phyloP scores from a whole-genome alignment of 2,888 invertebrate species.

The Eucera pruinosa region DNA sequence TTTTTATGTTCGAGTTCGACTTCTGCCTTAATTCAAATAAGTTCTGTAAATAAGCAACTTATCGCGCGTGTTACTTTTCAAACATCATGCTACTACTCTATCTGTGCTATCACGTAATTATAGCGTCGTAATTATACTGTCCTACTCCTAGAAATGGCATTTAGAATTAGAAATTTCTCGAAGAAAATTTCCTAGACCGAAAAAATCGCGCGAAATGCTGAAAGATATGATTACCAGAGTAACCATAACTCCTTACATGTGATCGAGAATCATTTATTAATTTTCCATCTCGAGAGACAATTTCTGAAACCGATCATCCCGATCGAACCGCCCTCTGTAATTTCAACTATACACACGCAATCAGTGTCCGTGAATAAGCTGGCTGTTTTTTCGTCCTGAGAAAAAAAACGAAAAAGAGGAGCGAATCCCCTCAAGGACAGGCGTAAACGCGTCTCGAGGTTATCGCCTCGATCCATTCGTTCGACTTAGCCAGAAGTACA shows the following conservation, averaged over 20 bases:
- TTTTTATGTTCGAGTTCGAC: background rate
- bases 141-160: no score
- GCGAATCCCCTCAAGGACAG: constrained; percentile 43
- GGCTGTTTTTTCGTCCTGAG: background rate
- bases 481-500: constrained; percentile 41
- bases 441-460: constrained; percentile 51
- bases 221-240: constrained; percentile 31
- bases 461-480: constrained; percentile 40
- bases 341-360: constrained; percentile 51
- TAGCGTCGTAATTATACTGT: no score
- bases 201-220: background rate
- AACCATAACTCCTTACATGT: constrained; percentile 37
- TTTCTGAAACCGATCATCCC: constrained; percentile 39
- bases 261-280: constrained; percentile 58
- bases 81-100: no score
- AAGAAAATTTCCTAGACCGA: background rate
- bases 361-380: constrained; percentile 21
- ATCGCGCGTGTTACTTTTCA: no score
- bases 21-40: background rate
- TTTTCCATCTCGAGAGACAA: constrained; percentile 48
- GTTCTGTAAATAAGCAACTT: no score
- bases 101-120: no score
- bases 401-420: constrained; percentile 22
- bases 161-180: background rate
- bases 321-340: constrained; percentile 46